Percentiles rank a stretch among this genome's conserved stretches.
These are phyloP conservation scores for Metopia argyrocephala DNA, from an alignment of 2,888 invertebrate genomes.

Conservation along the genomic window DNA sequence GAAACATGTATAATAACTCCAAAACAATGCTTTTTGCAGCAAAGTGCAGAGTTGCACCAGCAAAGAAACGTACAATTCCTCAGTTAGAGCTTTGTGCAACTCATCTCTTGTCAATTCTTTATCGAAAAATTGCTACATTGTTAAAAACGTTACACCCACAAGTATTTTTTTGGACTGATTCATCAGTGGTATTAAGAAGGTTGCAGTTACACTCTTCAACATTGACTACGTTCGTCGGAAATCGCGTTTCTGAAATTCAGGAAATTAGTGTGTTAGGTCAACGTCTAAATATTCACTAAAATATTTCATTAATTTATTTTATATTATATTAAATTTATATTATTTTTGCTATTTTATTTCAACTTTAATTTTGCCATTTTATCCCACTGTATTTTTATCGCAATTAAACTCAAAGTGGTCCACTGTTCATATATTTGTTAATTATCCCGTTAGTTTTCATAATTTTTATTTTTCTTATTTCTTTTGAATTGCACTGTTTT, in stretches of 20 bases:
- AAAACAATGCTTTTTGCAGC: constrained; percentile 1
- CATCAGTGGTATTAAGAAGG: constrained; percentile 29
- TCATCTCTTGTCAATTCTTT: constrained; percentile 17
- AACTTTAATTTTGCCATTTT: no score
- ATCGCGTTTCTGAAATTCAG: constrained; percentile 35
- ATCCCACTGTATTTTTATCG: no score
- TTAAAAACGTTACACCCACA: neutral
- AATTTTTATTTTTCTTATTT: no score
- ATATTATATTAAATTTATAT: no score
- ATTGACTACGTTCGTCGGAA: constrained; percentile 40
- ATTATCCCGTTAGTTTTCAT: no score
- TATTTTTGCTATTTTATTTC: no score
- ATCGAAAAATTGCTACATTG: constrained; percentile 11
- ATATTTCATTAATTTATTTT: no score
- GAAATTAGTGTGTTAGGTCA: no score
- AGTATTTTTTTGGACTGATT: constrained; percentile 30
- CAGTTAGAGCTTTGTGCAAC: constrained; percentile 21
- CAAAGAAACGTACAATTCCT: constrained; percentile 25
- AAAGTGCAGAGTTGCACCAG: constrained; percentile 19
- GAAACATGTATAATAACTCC: neutral
- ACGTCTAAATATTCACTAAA: no score
- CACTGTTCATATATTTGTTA: no score
- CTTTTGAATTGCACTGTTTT: no score
- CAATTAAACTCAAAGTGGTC: no score
- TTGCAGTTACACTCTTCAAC: constrained; percentile 31